Evolutionary conservation across 2,113 vertebrate species (phyloP).

Genomic region (Melierax canorus): DNA sequence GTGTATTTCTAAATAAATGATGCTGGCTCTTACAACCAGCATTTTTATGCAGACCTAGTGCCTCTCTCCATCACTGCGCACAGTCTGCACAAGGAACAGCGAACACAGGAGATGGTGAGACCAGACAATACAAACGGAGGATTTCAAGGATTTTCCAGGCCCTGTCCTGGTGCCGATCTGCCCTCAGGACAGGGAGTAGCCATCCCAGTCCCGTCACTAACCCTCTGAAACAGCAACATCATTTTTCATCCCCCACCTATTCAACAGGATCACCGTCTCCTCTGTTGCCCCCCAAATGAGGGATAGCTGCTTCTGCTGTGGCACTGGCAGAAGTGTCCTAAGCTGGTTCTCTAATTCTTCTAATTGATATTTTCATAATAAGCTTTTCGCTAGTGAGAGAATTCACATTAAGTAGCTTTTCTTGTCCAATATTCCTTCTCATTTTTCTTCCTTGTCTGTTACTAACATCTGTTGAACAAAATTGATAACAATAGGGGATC

Average conservation of each 20-base stretch:
- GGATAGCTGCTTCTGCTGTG: background rate
- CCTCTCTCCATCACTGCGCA: background rate
- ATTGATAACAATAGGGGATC: slow-evolving; percentile 1
- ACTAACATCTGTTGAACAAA: slow-evolving; percentile 59
- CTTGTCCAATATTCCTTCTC: background rate
- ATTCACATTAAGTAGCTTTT: background rate
- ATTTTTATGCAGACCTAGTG: background rate
- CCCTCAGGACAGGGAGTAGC: background rate
- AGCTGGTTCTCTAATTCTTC: background rate
- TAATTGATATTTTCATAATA: slow-evolving; percentile 1
- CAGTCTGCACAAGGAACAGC: too few species aligned
- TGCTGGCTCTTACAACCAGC: background rate
- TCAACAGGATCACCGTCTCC: rapidly evolving
- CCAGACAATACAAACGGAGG: rapidly evolving
- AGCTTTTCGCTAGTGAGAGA: background rate
- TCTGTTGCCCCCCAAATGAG: background rate
- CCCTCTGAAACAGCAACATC: background rate
- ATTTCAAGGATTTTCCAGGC: background rate
- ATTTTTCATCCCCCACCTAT: background rate
- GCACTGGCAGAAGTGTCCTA: background rate
- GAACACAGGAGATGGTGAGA: background rate
- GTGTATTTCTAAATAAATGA: too few species aligned
- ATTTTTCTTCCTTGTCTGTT: slow-evolving; percentile 48
- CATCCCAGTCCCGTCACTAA: background rate
- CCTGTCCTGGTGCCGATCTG: rapidly evolving